Evolutionary conservation across 1,140 invertebrate genomes (phyloP).

Genomic region (Scylla paramamosain): DNA sequence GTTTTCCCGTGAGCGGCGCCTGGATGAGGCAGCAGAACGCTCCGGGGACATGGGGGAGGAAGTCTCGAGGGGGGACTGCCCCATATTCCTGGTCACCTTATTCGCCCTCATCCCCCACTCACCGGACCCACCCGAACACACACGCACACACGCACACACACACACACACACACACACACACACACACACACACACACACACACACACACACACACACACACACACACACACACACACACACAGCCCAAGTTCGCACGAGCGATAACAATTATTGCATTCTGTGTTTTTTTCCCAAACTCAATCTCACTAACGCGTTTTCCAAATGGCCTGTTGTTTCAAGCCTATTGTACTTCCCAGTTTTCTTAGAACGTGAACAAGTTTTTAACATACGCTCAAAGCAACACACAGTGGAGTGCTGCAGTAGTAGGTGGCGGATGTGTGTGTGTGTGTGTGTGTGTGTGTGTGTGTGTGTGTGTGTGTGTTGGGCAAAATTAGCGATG

Average conservation of each 20-base stretch:
- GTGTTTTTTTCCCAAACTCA: too few species aligned
- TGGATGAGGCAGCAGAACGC: not conserved
- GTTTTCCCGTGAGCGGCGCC: not conserved
- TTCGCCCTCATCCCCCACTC: not conserved
- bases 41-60: conserved; percentile 42
- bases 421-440: too few species aligned
- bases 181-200: conserved; percentile 10
- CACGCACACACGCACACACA: not conserved
- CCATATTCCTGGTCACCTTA: not conserved
- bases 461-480: too few species aligned
- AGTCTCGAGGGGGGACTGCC: conserved; percentile 28
- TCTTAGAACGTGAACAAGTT: too few species aligned
- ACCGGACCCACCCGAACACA: not conserved
- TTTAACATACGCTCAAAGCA: too few species aligned
- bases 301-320: too few species aligned
- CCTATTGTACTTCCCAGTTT: too few species aligned
- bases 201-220: not conserved
- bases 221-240: not conserved
- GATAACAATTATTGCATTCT: too few species aligned
- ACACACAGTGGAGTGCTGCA: too few species aligned
- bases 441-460: too few species aligned
- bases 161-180: not conserved
- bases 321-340: too few species aligned
- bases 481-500: too few species aligned
- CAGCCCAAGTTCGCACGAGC: not conserved